Base-by-base conservation (phyloP, 2,888 invertebrate species). In the Trichogramma evanescens region DNA sequence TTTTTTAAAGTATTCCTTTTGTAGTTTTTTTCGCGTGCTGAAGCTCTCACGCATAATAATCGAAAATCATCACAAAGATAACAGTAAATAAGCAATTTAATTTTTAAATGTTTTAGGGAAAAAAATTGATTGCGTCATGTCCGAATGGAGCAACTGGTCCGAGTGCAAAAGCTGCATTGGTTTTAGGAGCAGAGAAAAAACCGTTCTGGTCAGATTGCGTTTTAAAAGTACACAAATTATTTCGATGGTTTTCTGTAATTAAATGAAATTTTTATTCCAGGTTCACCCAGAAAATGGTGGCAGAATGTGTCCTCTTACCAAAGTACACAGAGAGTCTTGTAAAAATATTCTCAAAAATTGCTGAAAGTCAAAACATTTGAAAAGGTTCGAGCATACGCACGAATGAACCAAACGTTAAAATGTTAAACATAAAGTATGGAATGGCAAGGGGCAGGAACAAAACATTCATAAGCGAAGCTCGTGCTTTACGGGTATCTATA, bases 61-160 rank as follows among this genome's bases (percentile, higher is more conserved):
- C n/a, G 3, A 45, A 45, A 8, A 45, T 9, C n/a, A n/a, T n/a
- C 2, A 45, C 45, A 9, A 45, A 45, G n/a, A 45, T 8, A 9
- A 45, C 45, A 45, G 45, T 45, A 45, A 45, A 45, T 45, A 9
- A 9, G 7, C n/a, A 45, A 45, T 45, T 38, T 38, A 13, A 10
- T 5, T 50, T 5, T 38, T 39, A 7, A 49, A 7, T 54, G 38
- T 46, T 52, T n/a, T 26, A 64, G 64, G 55, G 8, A 13, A 10
- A 38, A 40, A 38, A 50, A 40, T 62, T 9, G 55, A 64, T 39
- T 64, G 64, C n/a, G 50, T 40, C 4, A 45, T 63, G 57, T 51
- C 56, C 8, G 38, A 43, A 7, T 64, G 64, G 64, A 57, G 48
- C 39, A 6, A 44, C 0, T 63, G 63, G 63, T 9, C 61, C 3